These are phyloP conservation scores for Drosophila oshimai DNA, from an alignment of 1,140 invertebrate genomes.

Conservation along the genomic window DNA sequence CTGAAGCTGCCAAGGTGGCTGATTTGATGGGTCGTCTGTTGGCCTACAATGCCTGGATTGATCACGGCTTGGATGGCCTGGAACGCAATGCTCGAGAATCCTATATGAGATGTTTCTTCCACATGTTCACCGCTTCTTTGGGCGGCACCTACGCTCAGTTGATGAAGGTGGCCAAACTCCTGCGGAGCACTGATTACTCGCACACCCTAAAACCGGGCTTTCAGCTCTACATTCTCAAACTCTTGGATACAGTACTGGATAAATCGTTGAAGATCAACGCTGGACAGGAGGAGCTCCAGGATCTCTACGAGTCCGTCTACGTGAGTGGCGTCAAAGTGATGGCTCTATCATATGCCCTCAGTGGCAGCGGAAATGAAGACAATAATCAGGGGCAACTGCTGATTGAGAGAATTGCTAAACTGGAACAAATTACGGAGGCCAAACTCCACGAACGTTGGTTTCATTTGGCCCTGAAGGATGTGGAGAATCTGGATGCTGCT, in stretches of 20 bases:
- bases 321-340: slow-evolving; percentile 57
- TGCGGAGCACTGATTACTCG: slow-evolving; percentile 75
- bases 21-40: slow-evolving; percentile 73
- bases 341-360: slow-evolving; percentile 40
- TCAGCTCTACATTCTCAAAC: slow-evolving; percentile 53
- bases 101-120: slow-evolving; percentile 81
- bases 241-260: slow-evolving; percentile 52
- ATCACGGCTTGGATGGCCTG: slow-evolving; percentile 66
- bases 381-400: slow-evolving; percentile 6
- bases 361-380: neutral
- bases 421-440: slow-evolving; percentile 13
- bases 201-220: slow-evolving; percentile 72
- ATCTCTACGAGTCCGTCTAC: slow-evolving; percentile 49
- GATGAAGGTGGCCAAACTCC: slow-evolving; percentile 66
- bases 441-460: slow-evolving; percentile 62
- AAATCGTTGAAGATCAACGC: slow-evolving; percentile 40
- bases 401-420: slow-evolving; percentile 31
- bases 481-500: slow-evolving; percentile 65
- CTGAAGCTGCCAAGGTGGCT: slow-evolving; percentile 66
- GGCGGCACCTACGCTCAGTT: slow-evolving; percentile 85
- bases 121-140: slow-evolving; percentile 85
- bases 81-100: slow-evolving; percentile 67
- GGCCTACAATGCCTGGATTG: slow-evolving; percentile 66
- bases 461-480: slow-evolving; percentile 40
- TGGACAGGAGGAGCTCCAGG: slow-evolving; percentile 22